Evolutionary conservation across 2,113 vertebrate genomes (phyloP).

Genomic region (Indicator maculatus): DNA sequence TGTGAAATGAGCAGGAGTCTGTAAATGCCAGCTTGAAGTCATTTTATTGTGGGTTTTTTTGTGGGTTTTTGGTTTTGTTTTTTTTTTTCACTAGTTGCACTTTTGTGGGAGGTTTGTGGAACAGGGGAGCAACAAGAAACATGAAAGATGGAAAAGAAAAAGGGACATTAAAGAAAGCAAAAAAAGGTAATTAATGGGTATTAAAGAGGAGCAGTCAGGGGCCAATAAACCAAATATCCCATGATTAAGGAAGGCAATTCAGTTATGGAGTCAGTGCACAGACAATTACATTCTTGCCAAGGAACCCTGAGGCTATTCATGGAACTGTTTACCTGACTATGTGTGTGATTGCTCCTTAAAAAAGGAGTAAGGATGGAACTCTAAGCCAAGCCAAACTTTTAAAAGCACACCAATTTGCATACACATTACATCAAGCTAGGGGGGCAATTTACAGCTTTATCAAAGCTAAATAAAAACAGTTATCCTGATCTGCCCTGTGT

Average conservation of each 20-base stretch:
- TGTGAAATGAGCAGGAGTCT: not conserved
- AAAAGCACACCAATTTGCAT: not conserved
- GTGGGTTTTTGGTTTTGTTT: no score
- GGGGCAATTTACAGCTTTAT: not conserved
- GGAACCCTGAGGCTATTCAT: constrained; percentile 13
- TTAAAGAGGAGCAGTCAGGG: constrained; percentile 4
- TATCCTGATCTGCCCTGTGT: not conserved
- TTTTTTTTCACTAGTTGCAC: not conserved
- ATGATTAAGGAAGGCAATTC: constrained; percentile 44
- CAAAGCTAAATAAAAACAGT: not conserved
- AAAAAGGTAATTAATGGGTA: constrained; percentile 24
- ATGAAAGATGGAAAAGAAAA: not conserved
- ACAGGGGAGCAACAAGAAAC: not conserved
- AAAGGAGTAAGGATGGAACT: not conserved
- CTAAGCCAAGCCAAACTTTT: not conserved
- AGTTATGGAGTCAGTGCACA: constrained; percentile 36
- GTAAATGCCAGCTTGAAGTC: not conserved
- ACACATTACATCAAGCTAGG: not conserved
- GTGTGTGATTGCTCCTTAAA: not conserved
- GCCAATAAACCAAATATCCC: constrained; percentile 12
- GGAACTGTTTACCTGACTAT: constrained; percentile 5
- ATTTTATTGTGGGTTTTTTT: not conserved
- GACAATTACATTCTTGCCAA: constrained; percentile 35
- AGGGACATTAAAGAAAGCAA: not conserved
- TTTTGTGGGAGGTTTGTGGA: not conserved